Percentiles rank a stretch among this genome's conserved stretches.
phyloP scores from a whole-genome alignment of 1,140 invertebrate species.

The Achatina immaculata region DNA sequence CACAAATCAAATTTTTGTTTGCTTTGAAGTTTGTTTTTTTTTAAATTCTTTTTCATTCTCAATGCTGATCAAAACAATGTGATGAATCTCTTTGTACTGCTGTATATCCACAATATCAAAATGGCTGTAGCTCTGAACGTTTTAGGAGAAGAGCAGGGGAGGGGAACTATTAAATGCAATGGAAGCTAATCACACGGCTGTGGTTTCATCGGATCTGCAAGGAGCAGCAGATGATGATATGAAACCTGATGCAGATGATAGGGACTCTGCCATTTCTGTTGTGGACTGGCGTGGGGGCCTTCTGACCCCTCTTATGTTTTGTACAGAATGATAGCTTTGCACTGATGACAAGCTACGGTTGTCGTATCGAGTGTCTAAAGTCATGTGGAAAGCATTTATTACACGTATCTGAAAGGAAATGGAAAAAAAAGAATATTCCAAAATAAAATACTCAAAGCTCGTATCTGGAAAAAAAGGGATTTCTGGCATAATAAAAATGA shows the following conservation, averaged over 20 bases:
- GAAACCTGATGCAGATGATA: background rate
- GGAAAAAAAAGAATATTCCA: slow-evolving; percentile 32
- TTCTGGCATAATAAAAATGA: background rate
- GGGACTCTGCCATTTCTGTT: slow-evolving; percentile 21
- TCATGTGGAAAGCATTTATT: slow-evolving; percentile 99
- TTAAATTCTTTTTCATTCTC: too few species aligned
- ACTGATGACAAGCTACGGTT: slow-evolving; percentile 68
- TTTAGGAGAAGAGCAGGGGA: background rate
- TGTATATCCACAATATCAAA: too few species aligned
- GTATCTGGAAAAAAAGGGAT: background rate
- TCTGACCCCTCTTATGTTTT: slow-evolving; percentile 52
- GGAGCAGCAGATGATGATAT: slow-evolving; percentile 22
- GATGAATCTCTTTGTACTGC: too few species aligned
- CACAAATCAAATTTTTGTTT: too few species aligned
- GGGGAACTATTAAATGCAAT: background rate
- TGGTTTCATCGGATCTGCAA: slow-evolving; percentile 25
- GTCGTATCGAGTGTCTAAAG: slow-evolving; percentile 93
- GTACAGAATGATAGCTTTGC: slow-evolving; percentile 68
- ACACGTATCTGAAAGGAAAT: slow-evolving; percentile 82
- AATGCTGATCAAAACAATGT: too few species aligned
- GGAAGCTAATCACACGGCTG: slow-evolving; percentile 24
- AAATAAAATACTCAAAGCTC: background rate
- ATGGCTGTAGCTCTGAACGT: background rate
- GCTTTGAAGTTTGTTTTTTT: too few species aligned
- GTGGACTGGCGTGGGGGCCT: slow-evolving; percentile 36